These are phyloP conservation scores for Willisornis vidua DNA, from an alignment of 2,113 vertebrate species.

Conservation along the genomic window DNA sequence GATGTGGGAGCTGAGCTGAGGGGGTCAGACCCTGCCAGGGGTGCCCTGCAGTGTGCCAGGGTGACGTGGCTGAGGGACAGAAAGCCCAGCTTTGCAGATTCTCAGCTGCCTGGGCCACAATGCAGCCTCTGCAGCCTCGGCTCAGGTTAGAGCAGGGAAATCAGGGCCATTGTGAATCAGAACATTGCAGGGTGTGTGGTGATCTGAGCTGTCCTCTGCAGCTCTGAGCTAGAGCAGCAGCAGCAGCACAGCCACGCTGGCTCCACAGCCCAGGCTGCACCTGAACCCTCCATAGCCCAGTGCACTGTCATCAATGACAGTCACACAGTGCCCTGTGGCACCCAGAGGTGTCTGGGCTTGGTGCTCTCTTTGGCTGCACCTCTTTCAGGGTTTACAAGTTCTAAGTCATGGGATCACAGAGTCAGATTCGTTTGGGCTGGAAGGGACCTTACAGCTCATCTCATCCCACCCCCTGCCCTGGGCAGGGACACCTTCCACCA, in stretches of 20 bases:
- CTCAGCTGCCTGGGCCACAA: not conserved
- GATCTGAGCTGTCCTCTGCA: not conserved
- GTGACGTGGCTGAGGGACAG: accelerated
- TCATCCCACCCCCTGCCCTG: not conserved
- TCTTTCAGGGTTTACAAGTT: not conserved
- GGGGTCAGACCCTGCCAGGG: accelerated
- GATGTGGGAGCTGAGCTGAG: not conserved
- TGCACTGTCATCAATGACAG: accelerated
- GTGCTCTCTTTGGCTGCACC: accelerated
- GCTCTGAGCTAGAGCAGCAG: not conserved
- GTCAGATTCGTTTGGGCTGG: not conserved
- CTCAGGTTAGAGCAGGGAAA: not conserved
- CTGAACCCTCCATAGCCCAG: accelerated
- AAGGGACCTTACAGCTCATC: not conserved
- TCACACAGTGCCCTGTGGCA: accelerated
- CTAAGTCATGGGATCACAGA: not conserved
- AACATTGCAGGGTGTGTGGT: accelerated
- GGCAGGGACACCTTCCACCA: not conserved
- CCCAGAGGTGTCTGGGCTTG: accelerated
- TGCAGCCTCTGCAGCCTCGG: not conserved
- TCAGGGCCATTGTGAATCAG: not conserved
- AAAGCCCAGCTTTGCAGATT: not conserved
- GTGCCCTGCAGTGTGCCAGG: not conserved
- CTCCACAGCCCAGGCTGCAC: not conserved
- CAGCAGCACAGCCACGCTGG: not conserved